Conservation (phyloP, 2,797 vertebrate species). For the Eremophila alpestris region DNA sequence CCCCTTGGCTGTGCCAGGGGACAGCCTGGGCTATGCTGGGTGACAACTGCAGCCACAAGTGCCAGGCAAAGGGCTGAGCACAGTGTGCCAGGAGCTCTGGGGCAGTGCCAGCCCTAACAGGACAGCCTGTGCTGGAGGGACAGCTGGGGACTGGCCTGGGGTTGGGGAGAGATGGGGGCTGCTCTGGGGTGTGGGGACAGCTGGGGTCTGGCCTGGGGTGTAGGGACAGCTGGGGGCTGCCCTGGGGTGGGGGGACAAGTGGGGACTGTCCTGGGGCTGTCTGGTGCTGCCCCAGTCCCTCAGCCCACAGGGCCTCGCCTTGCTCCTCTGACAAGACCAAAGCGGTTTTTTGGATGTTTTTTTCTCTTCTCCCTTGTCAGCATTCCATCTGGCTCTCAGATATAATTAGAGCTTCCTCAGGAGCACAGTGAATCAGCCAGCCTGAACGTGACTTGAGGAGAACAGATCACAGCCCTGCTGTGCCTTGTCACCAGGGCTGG, state of each 20-base stretch:
- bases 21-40: accelerated
- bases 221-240: too few species aligned
- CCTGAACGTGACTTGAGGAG: background rate
- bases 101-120: accelerated
- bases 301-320: accelerated
- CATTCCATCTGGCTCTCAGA: background rate
- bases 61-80: background rate
- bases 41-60: accelerated
- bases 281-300: too few species aligned
- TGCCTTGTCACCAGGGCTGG: background rate
- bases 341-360: accelerated
- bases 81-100: accelerated
- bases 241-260: too few species aligned
- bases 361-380: background rate
- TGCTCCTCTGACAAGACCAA: background rate
- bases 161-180: too few species aligned
- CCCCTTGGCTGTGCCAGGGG: background rate
- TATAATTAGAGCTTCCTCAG: background rate
- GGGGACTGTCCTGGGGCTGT: background rate
- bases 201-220: too few species aligned
- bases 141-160: too few species aligned
- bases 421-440: background rate
- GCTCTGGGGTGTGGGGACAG: too few species aligned
- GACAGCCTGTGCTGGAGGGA: accelerated
- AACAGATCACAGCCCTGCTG: background rate